phyloP scores from a whole-genome alignment of 2,888 invertebrate genomes.

The Margaritifera margaritifera region DNA sequence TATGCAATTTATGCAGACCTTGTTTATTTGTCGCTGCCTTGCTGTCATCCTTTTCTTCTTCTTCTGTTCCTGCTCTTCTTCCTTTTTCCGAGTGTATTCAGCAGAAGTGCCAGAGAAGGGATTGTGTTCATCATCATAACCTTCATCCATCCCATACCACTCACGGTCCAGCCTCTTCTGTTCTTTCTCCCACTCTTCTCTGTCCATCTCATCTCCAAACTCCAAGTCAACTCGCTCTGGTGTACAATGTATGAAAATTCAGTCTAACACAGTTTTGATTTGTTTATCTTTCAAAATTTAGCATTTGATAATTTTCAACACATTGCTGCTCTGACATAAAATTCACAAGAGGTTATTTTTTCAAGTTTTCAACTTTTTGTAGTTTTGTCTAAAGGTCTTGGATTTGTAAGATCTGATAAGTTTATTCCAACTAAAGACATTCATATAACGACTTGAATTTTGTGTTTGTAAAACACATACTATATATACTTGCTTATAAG shows the following conservation, averaged over 20 bases:
- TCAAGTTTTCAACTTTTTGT: too few species aligned
- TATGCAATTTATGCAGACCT: slow-evolving; percentile 71
- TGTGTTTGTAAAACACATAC: too few species aligned
- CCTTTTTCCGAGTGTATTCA: slow-evolving; percentile 94
- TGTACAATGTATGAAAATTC: slow-evolving; percentile 2
- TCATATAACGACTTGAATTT: neutral
- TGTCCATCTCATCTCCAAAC: slow-evolving; percentile 79
- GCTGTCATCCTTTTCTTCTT: slow-evolving; percentile 95
- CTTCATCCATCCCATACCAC: slow-evolving; percentile 97
- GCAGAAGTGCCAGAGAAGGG: slow-evolving; percentile 90
- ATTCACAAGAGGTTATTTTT: too few species aligned
- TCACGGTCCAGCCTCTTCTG: slow-evolving; percentile 83
- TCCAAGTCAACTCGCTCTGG: slow-evolving; percentile 40
- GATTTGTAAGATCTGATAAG: too few species aligned
- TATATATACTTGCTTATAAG: too few species aligned
- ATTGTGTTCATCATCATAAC: slow-evolving; percentile 85
- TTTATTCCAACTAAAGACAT: neutral
- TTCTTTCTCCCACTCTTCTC: slow-evolving; percentile 65
- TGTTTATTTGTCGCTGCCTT: slow-evolving; percentile 96
- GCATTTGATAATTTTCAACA: too few species aligned
- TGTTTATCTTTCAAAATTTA: too few species aligned
- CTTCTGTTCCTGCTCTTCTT: slow-evolving; percentile 91
- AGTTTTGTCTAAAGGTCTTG: too few species aligned
- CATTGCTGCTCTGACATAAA: too few species aligned
- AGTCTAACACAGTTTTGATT: neutral